Conservation (phyloP, 2,888 invertebrate genomes). For the Ophonus ardosiacus region DNA sequence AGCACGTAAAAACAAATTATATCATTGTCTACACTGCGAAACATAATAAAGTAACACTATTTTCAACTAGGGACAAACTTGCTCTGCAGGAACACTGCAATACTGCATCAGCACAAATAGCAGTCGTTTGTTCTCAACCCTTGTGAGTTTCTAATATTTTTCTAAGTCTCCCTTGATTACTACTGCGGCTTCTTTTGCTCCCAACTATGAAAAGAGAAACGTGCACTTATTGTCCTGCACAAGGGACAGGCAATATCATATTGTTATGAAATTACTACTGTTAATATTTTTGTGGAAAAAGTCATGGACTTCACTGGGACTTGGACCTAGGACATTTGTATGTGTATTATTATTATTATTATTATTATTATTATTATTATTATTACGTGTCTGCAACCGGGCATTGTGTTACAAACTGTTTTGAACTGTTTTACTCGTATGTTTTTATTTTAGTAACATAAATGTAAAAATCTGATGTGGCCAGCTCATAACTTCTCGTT, state of each 20-base stretch:
- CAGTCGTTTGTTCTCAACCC: slow-evolving; percentile 65
- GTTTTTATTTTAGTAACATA: no score
- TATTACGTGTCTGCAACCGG: no score
- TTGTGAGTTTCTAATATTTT: slow-evolving; percentile 66
- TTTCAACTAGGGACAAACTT: neutral
- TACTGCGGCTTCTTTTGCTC: slow-evolving; percentile 51
- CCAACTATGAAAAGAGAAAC: neutral
- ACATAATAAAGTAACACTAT: neutral
- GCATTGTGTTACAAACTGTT: no score
- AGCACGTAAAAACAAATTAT: neutral
- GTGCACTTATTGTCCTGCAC: slow-evolving; percentile 50
- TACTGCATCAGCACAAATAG: slow-evolving; percentile 64
- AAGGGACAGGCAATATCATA: slow-evolving; percentile 58
- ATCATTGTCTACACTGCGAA: neutral
- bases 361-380: no score
- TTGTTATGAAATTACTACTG: slow-evolving; percentile 8
- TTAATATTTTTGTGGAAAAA: no score
- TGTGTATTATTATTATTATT: no score
- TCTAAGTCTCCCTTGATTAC: slow-evolving; percentile 65
- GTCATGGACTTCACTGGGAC: no score
- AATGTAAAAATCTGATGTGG: no score
- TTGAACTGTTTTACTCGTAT: no score
- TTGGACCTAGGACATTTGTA: no score
- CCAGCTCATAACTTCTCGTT: no score
- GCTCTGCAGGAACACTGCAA: neutral